phyloP scores from a whole-genome alignment of 1,140 invertebrate genomes.

The Theocolax elegans region DNA sequence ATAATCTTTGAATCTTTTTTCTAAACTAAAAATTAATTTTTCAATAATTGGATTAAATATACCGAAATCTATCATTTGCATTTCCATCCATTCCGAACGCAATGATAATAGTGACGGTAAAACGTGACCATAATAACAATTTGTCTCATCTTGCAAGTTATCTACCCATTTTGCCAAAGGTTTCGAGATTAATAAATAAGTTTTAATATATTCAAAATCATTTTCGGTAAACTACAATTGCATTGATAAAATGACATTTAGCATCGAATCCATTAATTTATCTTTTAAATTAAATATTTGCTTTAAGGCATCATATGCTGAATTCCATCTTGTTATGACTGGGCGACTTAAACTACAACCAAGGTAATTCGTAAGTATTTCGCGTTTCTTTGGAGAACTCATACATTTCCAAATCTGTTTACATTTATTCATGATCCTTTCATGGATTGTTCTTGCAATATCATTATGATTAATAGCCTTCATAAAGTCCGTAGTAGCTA shows the following conservation, averaged over 20 bases:
- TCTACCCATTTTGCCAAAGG: constrained; percentile 32
- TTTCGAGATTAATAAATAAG: constrained; percentile 32
- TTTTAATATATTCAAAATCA: constrained; percentile 32
- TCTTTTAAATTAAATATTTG: background rate
- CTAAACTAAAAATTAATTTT: background rate
- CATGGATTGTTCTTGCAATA: no score
- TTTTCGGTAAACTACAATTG: background rate
- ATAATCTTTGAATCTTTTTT: constrained; percentile 28
- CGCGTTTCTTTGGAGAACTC: background rate
- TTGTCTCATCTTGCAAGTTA: constrained; percentile 34
- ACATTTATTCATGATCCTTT: background rate
- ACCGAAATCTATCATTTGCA: background rate
- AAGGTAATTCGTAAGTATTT: background rate
- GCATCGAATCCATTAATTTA: background rate
- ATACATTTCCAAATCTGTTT: background rate
- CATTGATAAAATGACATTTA: background rate
- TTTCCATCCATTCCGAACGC: constrained; percentile 14
- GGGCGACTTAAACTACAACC: background rate
- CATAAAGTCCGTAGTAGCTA: no score
- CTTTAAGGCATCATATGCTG: background rate
- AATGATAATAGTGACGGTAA: constrained; percentile 35
- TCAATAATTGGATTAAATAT: background rate
- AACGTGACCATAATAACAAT: constrained; percentile 34
- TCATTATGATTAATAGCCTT: no score
- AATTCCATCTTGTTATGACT: background rate